phyloP scores from a whole-genome alignment of 2,888 invertebrate genomes.

The Lucinisca nassula region DNA sequence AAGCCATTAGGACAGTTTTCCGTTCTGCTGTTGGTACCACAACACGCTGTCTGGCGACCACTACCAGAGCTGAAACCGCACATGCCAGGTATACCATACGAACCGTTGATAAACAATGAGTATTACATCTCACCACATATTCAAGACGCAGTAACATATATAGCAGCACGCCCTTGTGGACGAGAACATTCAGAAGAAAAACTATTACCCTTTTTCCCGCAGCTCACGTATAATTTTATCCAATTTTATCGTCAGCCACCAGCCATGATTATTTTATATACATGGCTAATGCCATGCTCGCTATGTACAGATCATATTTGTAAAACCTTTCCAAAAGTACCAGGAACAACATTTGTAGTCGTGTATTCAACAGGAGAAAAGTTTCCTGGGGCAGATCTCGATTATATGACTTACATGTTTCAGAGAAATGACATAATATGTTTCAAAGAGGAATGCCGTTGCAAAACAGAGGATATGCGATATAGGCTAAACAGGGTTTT shows the following conservation, averaged over 20 bases:
- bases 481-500: neutral
- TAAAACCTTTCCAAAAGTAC: neutral
- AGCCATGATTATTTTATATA: neutral
- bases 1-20: neutral
- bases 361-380: neutral
- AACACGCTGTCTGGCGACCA: neutral
- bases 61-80: neutral
- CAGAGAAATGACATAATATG: neutral
- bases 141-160: neutral
- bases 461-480: neutral
- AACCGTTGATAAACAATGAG: neutral
- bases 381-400: neutral
- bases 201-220: neutral
- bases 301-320: neutral
- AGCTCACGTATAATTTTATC: neutral
- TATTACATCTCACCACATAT: neutral
- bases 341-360: neutral
- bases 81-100: neutral
- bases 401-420: neutral
- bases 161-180: neutral
- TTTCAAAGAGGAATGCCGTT: neutral
- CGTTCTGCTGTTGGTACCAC: neutral
- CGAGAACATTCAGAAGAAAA: neutral
- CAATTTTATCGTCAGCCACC: neutral
- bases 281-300: neutral